Conservation (phyloP, 1,140 invertebrate species). For the Magallana ariakensis region DNA sequence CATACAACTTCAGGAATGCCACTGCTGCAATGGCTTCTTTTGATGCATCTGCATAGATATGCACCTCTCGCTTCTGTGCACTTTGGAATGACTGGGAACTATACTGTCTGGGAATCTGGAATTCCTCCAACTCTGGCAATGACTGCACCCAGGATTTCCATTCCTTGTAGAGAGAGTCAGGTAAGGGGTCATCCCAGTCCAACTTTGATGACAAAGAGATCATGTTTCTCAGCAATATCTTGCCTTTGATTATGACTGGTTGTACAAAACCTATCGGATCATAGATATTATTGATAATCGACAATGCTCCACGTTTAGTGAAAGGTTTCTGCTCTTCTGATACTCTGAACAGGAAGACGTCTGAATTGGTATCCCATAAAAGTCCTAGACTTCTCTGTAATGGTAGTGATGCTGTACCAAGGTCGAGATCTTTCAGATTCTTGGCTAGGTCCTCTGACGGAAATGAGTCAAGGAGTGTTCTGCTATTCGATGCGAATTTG, state of each 20-base stretch:
- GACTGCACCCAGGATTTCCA: constrained; percentile 54
- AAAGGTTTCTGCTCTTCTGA: neutral
- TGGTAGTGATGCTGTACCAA: constrained; percentile 13
- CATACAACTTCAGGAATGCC: constrained; percentile 28
- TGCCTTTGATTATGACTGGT: neutral
- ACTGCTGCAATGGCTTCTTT: constrained; percentile 34
- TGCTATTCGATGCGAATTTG: constrained; percentile 54
- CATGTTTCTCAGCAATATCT: neutral
- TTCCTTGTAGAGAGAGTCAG: neutral
- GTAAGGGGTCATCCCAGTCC: constrained; percentile 14
- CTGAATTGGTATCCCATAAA: constrained; percentile 44
- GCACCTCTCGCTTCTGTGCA: constrained; percentile 75
- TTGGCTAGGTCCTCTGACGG: constrained; percentile 46
- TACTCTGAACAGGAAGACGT: neutral
- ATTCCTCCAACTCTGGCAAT: constrained; percentile 34
- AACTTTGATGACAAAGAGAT: neutral
- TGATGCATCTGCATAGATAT: constrained; percentile 47
- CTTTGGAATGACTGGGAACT: constrained; percentile 59
- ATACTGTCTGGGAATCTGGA: constrained; percentile 39
- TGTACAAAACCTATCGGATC: neutral
- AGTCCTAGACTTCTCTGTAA: constrained; percentile 59
- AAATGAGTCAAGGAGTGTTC: constrained; percentile 43
- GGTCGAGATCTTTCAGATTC: constrained; percentile 52
- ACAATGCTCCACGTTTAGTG: constrained; percentile 15
- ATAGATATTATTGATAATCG: neutral